Conservation (phyloP, 2,797 vertebrate species). For the Poeciliopsis presidionis region DNA sequence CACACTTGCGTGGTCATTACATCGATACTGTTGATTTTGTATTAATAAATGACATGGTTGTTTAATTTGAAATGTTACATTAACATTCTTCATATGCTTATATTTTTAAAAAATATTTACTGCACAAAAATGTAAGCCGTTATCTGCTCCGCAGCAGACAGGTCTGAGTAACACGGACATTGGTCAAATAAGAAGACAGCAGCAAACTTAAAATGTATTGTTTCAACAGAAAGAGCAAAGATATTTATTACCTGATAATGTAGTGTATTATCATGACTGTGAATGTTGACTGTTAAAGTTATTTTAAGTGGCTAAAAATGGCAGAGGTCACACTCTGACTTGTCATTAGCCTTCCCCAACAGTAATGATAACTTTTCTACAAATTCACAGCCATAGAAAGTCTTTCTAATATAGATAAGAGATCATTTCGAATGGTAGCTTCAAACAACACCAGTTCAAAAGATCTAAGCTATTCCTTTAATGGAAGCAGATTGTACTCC, state of each 20-base stretch:
- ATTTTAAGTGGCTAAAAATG: neutral
- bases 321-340: neutral
- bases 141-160: too few relatives aligned
- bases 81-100: too few relatives aligned
- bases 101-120: too few relatives aligned
- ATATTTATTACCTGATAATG: neutral
- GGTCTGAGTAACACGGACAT: neutral
- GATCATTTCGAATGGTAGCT: neutral
- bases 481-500: slow-evolving; percentile 48
- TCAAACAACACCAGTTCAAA: neutral
- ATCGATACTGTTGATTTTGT: too few relatives aligned
- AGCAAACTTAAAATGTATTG: neutral
- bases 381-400: neutral
- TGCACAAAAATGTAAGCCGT: too few relatives aligned
- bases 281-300: neutral
- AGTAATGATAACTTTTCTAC: neutral
- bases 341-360: neutral
- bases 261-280: neutral
- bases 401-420: neutral
- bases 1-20: too few relatives aligned
- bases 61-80: too few relatives aligned
- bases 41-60: too few relatives aligned
- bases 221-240: too few relatives aligned
- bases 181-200: neutral
- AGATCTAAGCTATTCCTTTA: slow-evolving; percentile 13